phyloP scores from a whole-genome alignment of 1,140 invertebrate genomes.

The Eupeodes corollae region DNA sequence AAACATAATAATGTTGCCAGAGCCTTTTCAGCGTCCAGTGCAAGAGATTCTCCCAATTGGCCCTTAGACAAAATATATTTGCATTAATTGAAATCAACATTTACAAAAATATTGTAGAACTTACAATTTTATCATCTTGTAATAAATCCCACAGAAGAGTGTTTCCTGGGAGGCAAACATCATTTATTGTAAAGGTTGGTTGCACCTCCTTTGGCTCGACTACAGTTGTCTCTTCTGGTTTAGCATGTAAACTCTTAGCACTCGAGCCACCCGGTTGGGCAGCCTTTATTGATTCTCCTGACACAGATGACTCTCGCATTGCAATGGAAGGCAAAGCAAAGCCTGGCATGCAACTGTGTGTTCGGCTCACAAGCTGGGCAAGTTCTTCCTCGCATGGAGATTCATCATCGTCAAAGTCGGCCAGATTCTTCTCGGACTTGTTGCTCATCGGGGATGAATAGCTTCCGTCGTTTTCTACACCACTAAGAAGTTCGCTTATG shows the following conservation, averaged over 20 bases:
- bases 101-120: constrained; percentile 26
- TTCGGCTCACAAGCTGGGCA: constrained; percentile 23
- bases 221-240: no score
- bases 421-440: constrained; percentile 91
- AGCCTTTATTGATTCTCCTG: constrained; percentile 23
- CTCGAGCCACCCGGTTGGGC: constrained; percentile 22
- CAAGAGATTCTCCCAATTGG: constrained; percentile 75
- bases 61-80: constrained; percentile 42
- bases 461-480: constrained; percentile 61
- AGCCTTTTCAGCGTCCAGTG: constrained; percentile 82
- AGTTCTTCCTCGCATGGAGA: constrained; percentile 80
- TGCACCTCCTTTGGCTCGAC: constrained; percentile 22
- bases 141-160: constrained; percentile 88
- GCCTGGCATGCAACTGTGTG: constrained; percentile 20
- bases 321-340: constrained; percentile 32
- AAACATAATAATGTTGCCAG: constrained; percentile 80
- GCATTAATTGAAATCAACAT: not conserved
- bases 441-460: constrained; percentile 81
- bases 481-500: constrained; percentile 52
- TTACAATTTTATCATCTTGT: constrained; percentile 82
- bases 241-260: not conserved
- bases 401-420: constrained; percentile 88
- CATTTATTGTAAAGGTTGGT: constrained; percentile 55
- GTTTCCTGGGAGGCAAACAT: constrained; percentile 77
- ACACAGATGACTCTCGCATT: constrained; percentile 29